Base-by-base conservation (phyloP, 2,888 invertebrate genomes). In the Heliconius erato region DNA sequence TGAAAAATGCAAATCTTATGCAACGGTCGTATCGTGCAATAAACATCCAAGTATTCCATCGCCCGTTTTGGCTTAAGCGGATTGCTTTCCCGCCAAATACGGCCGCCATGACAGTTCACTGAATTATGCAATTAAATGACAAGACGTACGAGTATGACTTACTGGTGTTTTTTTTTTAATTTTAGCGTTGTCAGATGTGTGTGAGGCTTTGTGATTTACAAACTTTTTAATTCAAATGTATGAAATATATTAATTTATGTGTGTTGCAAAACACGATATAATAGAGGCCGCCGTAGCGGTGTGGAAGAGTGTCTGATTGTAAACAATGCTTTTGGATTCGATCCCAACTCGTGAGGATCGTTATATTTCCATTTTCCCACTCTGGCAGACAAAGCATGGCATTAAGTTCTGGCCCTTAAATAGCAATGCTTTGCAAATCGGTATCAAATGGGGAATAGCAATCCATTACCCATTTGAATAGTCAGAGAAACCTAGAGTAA, bases 1-100 rank as follows among this genome's bases (percentile, higher is more conserved):
- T 69, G 74, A 81, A 88, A 89, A 88, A 88, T 89, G 88, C 87
- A 88, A 89, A 89, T 88, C 87, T 89, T 90, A 89, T 89, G 90
- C 90, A 91, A 91, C 85, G 85, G 83, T 86, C 87, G 88, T 89
- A 90, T 91, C 91, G 91, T 91, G 94, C 92, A 92, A 92, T 94
- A 94, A 94, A 94, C 93, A 93, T 91, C 91, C 92, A 92, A 92
- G 91, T 92, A 93, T 92, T 92, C 91, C 91, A 89, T 89, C 91
- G 92, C 93, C 95, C 91, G 91, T 93, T 95, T 94, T 90, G 92
- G 95, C 88, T 89, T 91, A 94, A 94, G 93, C 93, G 92, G 93
- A 94, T 95, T 94, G 95, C 95, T 96, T 95, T 96, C 95, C 93
- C 95, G 92, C 95, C 96, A 95, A 94, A 95, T 95, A 95, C 90